Base-by-base conservation (phyloP, 1,140 invertebrate genomes). In the Papilio glaucus region DNA sequence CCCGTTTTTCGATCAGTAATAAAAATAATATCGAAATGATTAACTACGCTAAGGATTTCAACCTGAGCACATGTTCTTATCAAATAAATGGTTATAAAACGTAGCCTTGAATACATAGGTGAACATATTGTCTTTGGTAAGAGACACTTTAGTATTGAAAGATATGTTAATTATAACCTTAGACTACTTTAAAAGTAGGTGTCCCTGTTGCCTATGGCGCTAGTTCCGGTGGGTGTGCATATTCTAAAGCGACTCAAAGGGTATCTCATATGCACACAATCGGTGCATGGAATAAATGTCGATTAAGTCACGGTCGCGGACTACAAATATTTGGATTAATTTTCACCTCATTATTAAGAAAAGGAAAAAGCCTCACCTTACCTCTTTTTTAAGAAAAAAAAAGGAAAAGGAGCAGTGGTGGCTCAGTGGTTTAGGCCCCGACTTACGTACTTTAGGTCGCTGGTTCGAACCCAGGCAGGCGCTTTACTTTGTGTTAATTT, bases 241-340 rank as follows among this genome's bases (percentile, higher is more conserved):
- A 79, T 65, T 49, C 70, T 73, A 72, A 73, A 13, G 45, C 67
- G 71, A 69, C 49, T 68, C 75, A 80, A 78, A 81, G 77, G 78
- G 77, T 76, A 77, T 42, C 80, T 84, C 73, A 88, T 90, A 85
- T 87, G 78, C 85, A 90, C 86, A 88, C 87, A 88, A 90, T 90
- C 68, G 83, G 37, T 53, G 71, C 62, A 26, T 65, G 68, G 62
- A 76, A 60, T 61, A 75, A 79, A 80, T 81, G 76, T 42, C 79
- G 76, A 74, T 70, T 72, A 72, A 72, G 65, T 77, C 74, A 73
- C 33, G 76, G 77, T 39, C 71, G 72, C 67, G 68, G 37, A 62
- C 65, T 24, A 71, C 21, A 38, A 37, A 69, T 49, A 33, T 37
- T 69, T 29, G 7, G 5, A 26, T 53, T 12, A 57, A 39, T 60